These are phyloP conservation scores for Nyctereutes procyonoides DNA, from an alignment of 2,113 vertebrate species.

Conservation along the genomic window DNA sequence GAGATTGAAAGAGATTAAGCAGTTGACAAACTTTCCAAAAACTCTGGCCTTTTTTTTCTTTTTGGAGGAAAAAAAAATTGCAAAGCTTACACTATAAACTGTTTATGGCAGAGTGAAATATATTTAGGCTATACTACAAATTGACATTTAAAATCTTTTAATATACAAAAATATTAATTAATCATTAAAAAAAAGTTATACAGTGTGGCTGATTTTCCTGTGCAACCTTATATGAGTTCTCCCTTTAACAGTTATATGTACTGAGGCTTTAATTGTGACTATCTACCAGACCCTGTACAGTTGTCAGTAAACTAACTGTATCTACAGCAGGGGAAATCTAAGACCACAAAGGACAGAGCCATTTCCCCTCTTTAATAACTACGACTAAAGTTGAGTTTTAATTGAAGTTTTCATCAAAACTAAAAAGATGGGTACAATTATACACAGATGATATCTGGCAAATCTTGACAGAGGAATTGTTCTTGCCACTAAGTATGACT, in stretches of 20 bases:
- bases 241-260: neutral
- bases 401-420: constrained; percentile 52
- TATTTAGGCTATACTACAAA: neutral
- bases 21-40: neutral
- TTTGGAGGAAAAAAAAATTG: neutral
- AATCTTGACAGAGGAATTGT: neutral
- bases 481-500: neutral
- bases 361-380: neutral
- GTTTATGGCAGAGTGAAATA: constrained; percentile 5
- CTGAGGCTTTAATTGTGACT: neutral
- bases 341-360: neutral
- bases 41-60: neutral
- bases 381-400: neutral
- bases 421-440: constrained; percentile 6
- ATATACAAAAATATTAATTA: neutral
- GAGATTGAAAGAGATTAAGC: neutral
- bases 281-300: neutral
- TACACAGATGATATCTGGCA: neutral
- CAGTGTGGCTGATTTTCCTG: constrained; percentile 13
- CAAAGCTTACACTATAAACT: constrained; percentile 18
- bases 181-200: neutral
- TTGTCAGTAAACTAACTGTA: neutral
- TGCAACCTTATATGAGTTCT: neutral
- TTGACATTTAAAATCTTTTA: neutral
- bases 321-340: neutral